phyloP scores from a whole-genome alignment of 2,113 vertebrate species.

The Melanocharis versteri region DNA sequence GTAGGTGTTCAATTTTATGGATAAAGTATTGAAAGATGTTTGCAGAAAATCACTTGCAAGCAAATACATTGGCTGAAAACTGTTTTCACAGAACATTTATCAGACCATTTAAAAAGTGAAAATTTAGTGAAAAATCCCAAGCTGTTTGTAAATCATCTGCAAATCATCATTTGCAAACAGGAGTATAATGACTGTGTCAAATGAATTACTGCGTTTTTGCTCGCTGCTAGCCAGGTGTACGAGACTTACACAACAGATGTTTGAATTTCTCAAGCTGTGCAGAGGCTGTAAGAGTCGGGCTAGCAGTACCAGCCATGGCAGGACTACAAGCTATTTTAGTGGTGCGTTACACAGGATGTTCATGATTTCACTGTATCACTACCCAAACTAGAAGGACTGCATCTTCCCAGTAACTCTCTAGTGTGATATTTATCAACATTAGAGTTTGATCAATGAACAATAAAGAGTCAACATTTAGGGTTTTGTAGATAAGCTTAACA shows the following conservation, averaged over 20 bases:
- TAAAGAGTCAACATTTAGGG: neutral
- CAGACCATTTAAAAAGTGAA: conserved; percentile 59
- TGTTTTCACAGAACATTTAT: conserved; percentile 63
- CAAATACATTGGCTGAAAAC: conserved; percentile 53
- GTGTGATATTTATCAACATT: neutral
- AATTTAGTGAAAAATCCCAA: conserved; percentile 65
- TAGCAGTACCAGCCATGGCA: neutral
- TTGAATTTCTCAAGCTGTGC: conserved; percentile 45
- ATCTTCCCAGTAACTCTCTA: neutral
- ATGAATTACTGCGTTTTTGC: conserved; percentile 49
- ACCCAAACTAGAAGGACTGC: neutral
- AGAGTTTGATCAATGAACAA: neutral
- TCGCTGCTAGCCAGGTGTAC: conserved; percentile 49
- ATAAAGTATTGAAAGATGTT: conserved; percentile 55
- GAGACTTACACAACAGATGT: conserved; percentile 35
- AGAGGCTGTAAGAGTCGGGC: neutral
- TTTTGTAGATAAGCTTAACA: neutral
- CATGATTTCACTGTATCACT: neutral
- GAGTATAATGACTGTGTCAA: conserved; percentile 51
- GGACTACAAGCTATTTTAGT: neutral
- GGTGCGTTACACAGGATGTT: neutral
- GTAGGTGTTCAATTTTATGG: conserved; percentile 52
- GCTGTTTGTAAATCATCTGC: conserved; percentile 65
- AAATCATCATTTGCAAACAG: conserved; percentile 66
- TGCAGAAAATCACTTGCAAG: conserved; percentile 36